Conservation (phyloP, 2,888 invertebrate species). For the Lasioglossum morio region DNA sequence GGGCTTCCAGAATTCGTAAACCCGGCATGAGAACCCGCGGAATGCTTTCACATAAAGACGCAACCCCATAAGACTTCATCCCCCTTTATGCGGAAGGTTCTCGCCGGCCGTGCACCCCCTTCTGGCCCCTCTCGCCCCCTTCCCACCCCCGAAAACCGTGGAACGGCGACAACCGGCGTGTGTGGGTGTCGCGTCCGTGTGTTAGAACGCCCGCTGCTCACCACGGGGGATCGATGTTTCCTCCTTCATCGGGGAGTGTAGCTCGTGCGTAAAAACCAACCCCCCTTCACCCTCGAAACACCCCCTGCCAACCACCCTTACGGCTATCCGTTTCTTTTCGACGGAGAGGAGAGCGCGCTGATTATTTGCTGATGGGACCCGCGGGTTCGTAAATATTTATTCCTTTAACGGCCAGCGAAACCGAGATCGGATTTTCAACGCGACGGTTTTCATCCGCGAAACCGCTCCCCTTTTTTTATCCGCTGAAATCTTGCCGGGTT, state of each 20-base stretch:
- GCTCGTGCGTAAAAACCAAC: conserved; percentile 83
- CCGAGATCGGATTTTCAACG: conserved; percentile 12
- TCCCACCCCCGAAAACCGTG: conserved; percentile 68
- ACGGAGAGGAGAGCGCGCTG: conserved; percentile 11
- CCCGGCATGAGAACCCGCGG: conserved; percentile 80
- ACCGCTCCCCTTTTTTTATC: neutral
- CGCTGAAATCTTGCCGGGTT: neutral
- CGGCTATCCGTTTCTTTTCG: conserved; percentile 62
- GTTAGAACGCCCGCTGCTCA: conserved; percentile 51
- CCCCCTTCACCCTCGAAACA: conserved; percentile 42
- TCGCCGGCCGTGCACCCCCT: conserved; percentile 42
- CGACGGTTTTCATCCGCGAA: neutral
- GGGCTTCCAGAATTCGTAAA: conserved; percentile 77
- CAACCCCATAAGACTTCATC: conserved; percentile 80
- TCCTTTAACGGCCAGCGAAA: neutral
- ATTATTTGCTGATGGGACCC: conserved; percentile 36
- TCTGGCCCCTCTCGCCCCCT: neutral
- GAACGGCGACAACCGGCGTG: conserved; percentile 21
- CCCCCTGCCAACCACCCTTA: conserved; percentile 65
- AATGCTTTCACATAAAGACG: conserved; percentile 83
- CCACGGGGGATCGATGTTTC: conserved; percentile 74
- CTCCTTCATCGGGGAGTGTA: conserved; percentile 76
- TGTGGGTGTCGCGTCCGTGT: conserved; percentile 47
- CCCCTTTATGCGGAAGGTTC: conserved; percentile 77
- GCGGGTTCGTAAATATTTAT: conserved; percentile 16